phyloP scores from a whole-genome alignment of 2,888 invertebrate genomes.

The Nephrotoma guestfalica region DNA sequence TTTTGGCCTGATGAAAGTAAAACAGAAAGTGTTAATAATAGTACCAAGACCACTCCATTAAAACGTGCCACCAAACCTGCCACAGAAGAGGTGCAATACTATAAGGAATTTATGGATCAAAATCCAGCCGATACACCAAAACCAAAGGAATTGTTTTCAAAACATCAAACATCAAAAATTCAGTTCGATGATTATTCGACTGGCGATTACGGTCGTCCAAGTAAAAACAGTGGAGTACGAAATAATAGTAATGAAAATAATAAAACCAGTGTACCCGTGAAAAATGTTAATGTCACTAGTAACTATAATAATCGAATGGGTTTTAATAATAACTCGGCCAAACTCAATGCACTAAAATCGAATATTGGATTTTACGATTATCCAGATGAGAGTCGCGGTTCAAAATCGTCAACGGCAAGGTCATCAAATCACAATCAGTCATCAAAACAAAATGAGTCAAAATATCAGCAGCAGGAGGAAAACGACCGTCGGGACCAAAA shows the following conservation, averaged over 20 bases:
- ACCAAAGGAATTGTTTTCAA: neutral
- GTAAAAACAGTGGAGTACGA: neutral
- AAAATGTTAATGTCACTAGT: neutral
- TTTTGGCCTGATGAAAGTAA: conserved; percentile 31
- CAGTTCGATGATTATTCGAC: conserved; percentile 28
- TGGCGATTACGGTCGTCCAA: neutral
- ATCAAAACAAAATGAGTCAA: neutral
- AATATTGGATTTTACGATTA: conserved; percentile 9
- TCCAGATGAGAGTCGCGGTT: neutral
- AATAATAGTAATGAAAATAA: neutral
- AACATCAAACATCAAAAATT: conserved; percentile 21
- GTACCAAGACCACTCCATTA: neutral
- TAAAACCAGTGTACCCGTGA: neutral
- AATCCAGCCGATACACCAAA: conserved; percentile 1
- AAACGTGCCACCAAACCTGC: neutral
- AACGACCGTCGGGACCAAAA: neutral
- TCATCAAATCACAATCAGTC: neutral
- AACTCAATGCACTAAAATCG: conserved; percentile 6
- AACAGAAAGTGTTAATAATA: conserved; percentile 13
- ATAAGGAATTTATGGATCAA: conserved; percentile 16
- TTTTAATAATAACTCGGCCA: neutral
- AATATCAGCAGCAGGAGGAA: neutral
- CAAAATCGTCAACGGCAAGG: neutral
- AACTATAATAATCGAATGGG: neutral
- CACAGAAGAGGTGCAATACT: neutral